Base-by-base conservation (phyloP, 2,113 vertebrate genomes). In the Uropsilus gracilis region DNA sequence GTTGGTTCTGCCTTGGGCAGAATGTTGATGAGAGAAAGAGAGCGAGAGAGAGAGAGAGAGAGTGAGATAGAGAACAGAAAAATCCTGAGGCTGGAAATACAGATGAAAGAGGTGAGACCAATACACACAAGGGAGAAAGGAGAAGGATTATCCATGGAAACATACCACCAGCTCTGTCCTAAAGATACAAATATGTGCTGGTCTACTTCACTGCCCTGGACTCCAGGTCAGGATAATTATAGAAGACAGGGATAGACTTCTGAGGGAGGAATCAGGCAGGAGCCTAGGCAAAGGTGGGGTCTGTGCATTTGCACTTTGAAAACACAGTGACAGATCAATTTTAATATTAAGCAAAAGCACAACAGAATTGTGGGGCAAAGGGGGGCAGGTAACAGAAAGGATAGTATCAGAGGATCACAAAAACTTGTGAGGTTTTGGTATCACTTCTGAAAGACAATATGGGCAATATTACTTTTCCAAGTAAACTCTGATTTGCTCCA, bases 131-230 rank as follows among this genome's bases (percentile, higher is more conserved):
- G 30, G 61, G 59, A 64, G 3, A 32, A 22, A 24, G 46, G 44
- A 20, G 61, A 63, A 26, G 26, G 39, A 9, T 24, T 9, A 37
- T 39, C 50, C 22, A 63, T 34, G 28, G 46, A 55, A 1, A 46
- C 4, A 46, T 0, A 24, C 3, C 53, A 39, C 39, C 26, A 78
- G 80, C 37, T 89, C 63, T 12, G 20, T 20, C n/a, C 44, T 48
- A 5, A 46, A 50, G 55, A 42, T 0, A 24, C 2, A 55, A 22
- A 6, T 3, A 37, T 0, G 4, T 34, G 46, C 24, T 2, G 64
- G 55, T 13, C 16, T 81, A n/a, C 59, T 53, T 69, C 46, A 32
- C 10, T 32, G 64, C 55, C 78, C 44, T 0, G 10, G 83, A 22
- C 7, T 14, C 26, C 48, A 30, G 48, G 48, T 85, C 86, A 28